These are phyloP conservation scores for Cariama cristata DNA, from an alignment of 2,113 vertebrate genomes.

Conservation along the genomic window DNA sequence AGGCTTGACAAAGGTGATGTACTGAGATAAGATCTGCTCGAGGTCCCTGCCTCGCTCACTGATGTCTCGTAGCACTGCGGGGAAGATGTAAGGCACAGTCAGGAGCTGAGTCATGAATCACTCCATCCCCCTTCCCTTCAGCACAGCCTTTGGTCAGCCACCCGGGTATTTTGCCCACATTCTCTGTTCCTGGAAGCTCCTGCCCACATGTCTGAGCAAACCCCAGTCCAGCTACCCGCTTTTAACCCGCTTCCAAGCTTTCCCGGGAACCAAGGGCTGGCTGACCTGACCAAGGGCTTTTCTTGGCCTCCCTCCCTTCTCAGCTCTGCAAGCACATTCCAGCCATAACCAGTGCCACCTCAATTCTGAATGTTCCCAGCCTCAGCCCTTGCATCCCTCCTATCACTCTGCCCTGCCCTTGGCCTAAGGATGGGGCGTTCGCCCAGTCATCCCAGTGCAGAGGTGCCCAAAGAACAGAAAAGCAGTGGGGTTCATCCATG, in stretches of 20 bases:
- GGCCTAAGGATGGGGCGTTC: neutral
- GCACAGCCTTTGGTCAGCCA: neutral
- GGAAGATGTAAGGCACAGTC: neutral
- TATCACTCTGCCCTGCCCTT: neutral
- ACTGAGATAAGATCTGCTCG: conserved; percentile 93
- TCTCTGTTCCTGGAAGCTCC: neutral
- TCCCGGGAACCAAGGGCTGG: neutral
- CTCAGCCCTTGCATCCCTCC: neutral
- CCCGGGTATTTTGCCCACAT: accelerated
- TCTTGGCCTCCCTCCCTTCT: neutral
- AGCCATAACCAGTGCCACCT: neutral
- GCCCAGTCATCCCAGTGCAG: neutral
- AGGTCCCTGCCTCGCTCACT: conserved; percentile 91
- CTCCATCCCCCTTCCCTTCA: neutral
- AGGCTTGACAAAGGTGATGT: conserved; percentile 97
- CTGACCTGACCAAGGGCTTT: neutral
- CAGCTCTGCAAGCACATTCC: neutral
- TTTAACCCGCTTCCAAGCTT: neutral
- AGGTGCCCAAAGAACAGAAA: neutral
- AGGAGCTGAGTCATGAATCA: neutral
- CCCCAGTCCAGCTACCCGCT: neutral
- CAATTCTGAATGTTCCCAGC: neutral
- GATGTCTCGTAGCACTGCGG: conserved; percentile 93
- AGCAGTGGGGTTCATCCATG: neutral
- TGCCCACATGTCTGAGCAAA: neutral